phyloP scores from a whole-genome alignment of 2,888 invertebrate species.

The Neocrepidodera transversa region DNA sequence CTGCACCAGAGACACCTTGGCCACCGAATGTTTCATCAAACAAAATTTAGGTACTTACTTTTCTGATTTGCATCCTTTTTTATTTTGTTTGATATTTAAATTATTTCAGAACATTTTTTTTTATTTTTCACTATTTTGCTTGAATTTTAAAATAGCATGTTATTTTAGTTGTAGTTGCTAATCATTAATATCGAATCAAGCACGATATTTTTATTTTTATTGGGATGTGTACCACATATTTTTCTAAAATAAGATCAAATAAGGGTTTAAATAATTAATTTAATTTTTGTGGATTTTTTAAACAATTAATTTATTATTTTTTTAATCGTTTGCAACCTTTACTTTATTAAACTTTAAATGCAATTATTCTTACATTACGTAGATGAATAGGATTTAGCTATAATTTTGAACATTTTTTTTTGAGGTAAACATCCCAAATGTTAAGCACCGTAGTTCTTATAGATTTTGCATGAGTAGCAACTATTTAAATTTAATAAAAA shows the following conservation, averaged over 20 bases:
- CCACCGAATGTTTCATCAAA: constrained; percentile 53
- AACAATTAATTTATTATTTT: too few relatives aligned
- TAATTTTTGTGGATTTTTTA: too few relatives aligned
- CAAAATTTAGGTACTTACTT: constrained; percentile 38
- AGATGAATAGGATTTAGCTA: too few relatives aligned
- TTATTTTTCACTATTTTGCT: neutral
- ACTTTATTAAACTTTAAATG: too few relatives aligned
- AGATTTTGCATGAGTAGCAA: constrained; percentile 4
- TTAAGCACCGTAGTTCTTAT: neutral
- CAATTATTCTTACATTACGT: too few relatives aligned
- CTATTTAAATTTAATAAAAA: neutral
- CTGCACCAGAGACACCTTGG: constrained; percentile 59
- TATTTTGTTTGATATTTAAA: neutral
- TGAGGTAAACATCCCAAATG: neutral
- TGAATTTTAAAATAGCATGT: neutral
- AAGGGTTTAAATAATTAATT: too few relatives aligned
- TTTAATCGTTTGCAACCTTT: too few relatives aligned
- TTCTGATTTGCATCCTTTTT: constrained; percentile 5
- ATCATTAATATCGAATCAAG: neutral
- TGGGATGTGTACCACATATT: neutral
- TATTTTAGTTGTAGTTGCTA: neutral
- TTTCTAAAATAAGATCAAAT: too few relatives aligned
- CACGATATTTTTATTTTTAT: neutral
- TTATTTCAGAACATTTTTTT: neutral
- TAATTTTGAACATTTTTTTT: too few relatives aligned